Evolutionary conservation across 2,888 invertebrate genomes (phyloP).

Genomic region (Drosophila heteroneura): DNA sequence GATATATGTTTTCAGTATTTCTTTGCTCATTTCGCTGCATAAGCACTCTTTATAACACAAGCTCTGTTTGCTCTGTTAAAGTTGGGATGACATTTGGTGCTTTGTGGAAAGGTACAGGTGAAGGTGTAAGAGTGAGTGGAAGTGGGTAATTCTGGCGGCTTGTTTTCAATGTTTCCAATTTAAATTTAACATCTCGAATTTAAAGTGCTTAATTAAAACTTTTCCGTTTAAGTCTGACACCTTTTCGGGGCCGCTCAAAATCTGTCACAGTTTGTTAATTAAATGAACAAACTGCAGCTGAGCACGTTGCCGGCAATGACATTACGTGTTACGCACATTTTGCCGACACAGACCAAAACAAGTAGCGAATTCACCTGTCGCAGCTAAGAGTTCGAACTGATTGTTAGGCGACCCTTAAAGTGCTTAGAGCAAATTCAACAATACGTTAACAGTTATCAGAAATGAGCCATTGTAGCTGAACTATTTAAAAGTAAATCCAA

Average conservation of each 20-base stretch:
- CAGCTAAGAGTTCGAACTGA: constrained; percentile 7
- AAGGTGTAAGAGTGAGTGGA: background rate
- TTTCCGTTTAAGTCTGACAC: constrained; percentile 23
- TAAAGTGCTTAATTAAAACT: constrained; percentile 58
- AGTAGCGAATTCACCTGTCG: constrained; percentile 14
- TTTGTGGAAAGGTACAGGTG: background rate
- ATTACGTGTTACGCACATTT: constrained; percentile 10
- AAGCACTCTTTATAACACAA: background rate
- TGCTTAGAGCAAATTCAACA: background rate
- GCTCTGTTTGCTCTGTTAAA: constrained; percentile 4
- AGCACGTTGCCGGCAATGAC: constrained; percentile 21
- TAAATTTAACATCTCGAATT: constrained; percentile 14
- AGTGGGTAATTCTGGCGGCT: background rate
- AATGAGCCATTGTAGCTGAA: background rate
- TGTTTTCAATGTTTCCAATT: background rate
- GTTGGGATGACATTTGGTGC: background rate
- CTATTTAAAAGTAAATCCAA: background rate
- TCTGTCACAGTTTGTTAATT: constrained; percentile 59
- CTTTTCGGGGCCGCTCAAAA: constrained; percentile 20
- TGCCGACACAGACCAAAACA: constrained; percentile 3
- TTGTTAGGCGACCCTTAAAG: background rate
- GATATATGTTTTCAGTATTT: background rate
- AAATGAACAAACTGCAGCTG: constrained; percentile 56
- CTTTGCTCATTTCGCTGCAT: constrained; percentile 2
- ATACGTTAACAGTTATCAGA: background rate